These are phyloP conservation scores for Eospalax fontanierii DNA, from an alignment of 2,797 vertebrate species.

Conservation along the genomic window DNA sequence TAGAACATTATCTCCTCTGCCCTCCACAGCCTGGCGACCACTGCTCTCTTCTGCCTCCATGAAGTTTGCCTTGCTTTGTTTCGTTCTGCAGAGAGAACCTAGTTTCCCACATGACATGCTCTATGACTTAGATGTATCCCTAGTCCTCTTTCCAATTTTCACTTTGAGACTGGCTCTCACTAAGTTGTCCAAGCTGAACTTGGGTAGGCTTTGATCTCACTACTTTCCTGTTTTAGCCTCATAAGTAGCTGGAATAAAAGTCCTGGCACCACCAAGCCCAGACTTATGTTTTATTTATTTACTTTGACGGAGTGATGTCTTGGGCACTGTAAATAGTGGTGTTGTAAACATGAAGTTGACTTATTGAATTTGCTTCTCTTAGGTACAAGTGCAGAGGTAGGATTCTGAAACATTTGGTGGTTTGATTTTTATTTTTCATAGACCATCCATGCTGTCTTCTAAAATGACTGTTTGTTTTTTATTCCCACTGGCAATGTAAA, in stretches of 20 bases:
- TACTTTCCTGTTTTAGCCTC: neutral
- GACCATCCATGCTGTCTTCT: neutral
- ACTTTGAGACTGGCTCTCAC: neutral
- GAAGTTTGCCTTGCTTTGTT: neutral
- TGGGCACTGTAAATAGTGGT: neutral
- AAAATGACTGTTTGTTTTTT: neutral
- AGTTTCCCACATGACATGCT: neutral
- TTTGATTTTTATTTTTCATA: neutral
- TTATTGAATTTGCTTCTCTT: neutral
- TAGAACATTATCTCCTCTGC: neutral
- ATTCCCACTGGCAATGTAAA: neutral
- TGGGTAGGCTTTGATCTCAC: neutral
- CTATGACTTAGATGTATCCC: neutral
- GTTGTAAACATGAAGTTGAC: neutral
- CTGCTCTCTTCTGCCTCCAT: neutral
- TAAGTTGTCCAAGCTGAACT: neutral
- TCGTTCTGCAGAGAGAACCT: neutral
- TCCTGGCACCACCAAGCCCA: neutral
- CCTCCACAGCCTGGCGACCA: accelerated
- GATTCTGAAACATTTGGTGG: neutral
- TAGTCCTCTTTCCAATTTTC: neutral
- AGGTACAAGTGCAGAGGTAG: neutral
- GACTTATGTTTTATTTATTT: neutral
- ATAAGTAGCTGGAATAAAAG: neutral
- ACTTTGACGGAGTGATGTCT: neutral